A percentile compares a stretch with the other conserved stretches of the same genome.
Conservation (phyloP, 2,888 invertebrate species). For the Cynaeus angustus region DNA sequence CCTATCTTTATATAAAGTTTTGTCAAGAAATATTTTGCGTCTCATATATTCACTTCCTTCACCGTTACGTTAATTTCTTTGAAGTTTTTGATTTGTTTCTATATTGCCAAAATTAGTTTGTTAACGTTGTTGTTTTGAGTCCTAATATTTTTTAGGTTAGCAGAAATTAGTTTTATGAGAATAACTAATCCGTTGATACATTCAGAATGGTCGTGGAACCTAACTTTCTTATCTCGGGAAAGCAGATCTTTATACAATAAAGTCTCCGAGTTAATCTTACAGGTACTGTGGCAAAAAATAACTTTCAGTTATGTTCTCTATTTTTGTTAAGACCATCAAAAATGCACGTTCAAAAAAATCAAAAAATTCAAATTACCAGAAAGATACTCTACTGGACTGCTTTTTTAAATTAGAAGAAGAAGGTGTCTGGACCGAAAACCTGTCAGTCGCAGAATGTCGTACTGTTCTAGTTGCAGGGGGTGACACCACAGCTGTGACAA, state of each 20-base stretch:
- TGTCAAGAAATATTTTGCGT: no score
- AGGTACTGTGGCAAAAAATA: no score
- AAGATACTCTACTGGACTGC: neutral
- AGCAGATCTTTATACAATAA: neutral
- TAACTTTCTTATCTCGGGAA: constrained; percentile 7
- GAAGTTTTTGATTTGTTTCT: no score
- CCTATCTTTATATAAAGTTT: no score
- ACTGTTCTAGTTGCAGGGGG: constrained; percentile 35
- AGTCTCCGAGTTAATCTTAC: neutral
- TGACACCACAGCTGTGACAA: constrained; percentile 46
- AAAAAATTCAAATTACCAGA: neutral
- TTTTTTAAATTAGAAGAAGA: neutral
- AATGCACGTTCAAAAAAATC: no score
- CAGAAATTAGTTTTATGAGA: constrained; percentile 33
- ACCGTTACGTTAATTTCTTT: no score
- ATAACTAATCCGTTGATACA: constrained; percentile 46
- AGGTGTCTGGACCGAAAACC: neutral
- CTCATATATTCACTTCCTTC: no score
- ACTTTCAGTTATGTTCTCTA: no score
- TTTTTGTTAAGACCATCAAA: constrained; percentile 4
- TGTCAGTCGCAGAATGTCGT: neutral
- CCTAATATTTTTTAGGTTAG: constrained; percentile 28
- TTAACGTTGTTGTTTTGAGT: no score
- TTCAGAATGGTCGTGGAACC: constrained; percentile 39
- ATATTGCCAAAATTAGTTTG: no score